Conservation (phyloP, 2,888 invertebrate genomes). For the Chorisops tibialis region DNA sequence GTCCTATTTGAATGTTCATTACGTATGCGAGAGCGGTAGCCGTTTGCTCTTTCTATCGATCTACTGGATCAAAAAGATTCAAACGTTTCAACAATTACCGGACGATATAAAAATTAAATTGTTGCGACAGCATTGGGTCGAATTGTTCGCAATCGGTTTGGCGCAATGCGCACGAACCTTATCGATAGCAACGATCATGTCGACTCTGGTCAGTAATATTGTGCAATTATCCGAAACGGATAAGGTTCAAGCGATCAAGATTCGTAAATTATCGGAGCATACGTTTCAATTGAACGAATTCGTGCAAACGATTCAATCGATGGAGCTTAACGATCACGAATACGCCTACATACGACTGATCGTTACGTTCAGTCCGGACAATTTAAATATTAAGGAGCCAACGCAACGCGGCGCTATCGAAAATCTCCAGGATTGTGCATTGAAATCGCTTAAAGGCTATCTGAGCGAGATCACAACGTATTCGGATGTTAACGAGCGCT, state of each 20-base stretch:
- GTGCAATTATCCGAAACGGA: conserved; percentile 54
- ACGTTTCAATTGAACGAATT: conserved; percentile 81
- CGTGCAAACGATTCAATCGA: conserved; percentile 67
- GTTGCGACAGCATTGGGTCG: conserved; percentile 87
- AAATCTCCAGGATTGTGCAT: conserved; percentile 61
- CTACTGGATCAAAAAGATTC: conserved; percentile 84
- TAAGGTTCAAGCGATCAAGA: conserved; percentile 71
- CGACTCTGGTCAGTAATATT: conserved; percentile 66
- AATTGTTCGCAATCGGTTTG: conserved; percentile 85
- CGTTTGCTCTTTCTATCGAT: conserved; percentile 84
- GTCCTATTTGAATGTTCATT: conserved; percentile 88
- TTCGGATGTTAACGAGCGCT: conserved; percentile 53
- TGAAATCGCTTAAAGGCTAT: conserved; percentile 58
- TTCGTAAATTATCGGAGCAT: conserved; percentile 73
- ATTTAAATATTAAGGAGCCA: conserved; percentile 41
- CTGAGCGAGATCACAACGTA: conserved; percentile 38
- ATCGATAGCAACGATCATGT: conserved; percentile 75
- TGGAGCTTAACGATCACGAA: conserved; percentile 78
- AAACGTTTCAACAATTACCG: conserved; percentile 77
- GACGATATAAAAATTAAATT: conserved; percentile 79
- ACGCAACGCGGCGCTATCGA: conserved; percentile 55
- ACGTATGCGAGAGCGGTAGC: conserved; percentile 93
- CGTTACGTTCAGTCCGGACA: conserved; percentile 77
- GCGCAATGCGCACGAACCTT: conserved; percentile 80
- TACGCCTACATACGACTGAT: conserved; percentile 85